Evolutionary conservation across 2,797 vertebrate genomes (phyloP).

Genomic region (Apogon hyalosoma): DNA sequence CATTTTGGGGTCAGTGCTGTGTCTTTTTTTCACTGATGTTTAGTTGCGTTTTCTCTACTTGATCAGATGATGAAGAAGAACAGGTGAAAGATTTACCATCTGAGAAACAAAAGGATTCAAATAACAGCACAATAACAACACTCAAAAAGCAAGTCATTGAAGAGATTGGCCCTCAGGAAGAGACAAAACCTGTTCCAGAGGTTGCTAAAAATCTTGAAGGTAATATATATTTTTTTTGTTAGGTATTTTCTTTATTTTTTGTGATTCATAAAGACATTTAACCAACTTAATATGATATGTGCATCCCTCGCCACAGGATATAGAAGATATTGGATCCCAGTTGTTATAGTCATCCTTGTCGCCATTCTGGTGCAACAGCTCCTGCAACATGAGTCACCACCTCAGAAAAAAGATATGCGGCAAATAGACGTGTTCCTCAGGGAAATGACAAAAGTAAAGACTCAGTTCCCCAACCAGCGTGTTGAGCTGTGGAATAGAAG

Average conservation of each 20-base stretch:
- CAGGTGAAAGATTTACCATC: neutral
- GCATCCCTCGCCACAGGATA: conserved; percentile 41
- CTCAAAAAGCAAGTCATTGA: neutral
- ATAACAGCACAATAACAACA: neutral
- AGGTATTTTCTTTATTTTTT: neutral
- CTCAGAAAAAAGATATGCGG: conserved; percentile 35
- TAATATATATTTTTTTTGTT: conserved; percentile 19
- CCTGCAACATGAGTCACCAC: conserved; percentile 11
- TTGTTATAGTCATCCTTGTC: fast-evolving
- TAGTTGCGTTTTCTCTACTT: neutral
- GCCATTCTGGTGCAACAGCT: conserved; percentile 9
- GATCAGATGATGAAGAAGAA: conserved; percentile 22
- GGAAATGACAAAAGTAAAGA: conserved; percentile 81
- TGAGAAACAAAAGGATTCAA: neutral
- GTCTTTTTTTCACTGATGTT: neutral
- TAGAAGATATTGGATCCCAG: fast-evolving
- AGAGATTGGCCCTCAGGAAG: conserved; percentile 27
- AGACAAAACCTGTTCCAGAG: neutral
- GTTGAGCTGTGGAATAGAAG: conserved; percentile 88
- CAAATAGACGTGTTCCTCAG: conserved; percentile 83
- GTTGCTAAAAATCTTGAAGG: conserved; percentile 10
- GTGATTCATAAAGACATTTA: neutral
- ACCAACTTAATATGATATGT: neutral
- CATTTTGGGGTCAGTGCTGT: neutral
- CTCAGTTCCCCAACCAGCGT: conserved; percentile 88